Conservation (phyloP, 2,888 invertebrate genomes). For the Octodonta nipae region DNA sequence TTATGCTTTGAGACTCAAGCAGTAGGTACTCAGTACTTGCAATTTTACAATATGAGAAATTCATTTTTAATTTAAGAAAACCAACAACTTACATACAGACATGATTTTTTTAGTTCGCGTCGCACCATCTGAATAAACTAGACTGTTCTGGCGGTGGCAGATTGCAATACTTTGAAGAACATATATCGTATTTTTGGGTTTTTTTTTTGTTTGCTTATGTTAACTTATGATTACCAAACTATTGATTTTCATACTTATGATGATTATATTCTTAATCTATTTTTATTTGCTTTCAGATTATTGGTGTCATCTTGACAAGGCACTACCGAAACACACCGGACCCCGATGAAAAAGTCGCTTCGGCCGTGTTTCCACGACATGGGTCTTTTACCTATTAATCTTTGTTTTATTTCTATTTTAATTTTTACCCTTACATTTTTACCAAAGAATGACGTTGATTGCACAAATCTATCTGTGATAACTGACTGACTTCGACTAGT, state of each 20-base stretch:
- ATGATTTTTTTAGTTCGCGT: too few relatives aligned
- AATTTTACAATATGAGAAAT: too few relatives aligned
- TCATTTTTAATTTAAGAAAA: too few relatives aligned
- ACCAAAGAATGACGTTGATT: too few relatives aligned
- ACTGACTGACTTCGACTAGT: too few relatives aligned
- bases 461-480: conserved; percentile 1
- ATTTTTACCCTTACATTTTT: conserved; percentile 13
- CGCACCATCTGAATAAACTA: too few relatives aligned
- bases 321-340: conserved; percentile 70
- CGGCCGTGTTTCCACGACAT: conserved; percentile 53
- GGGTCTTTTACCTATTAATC: conserved; percentile 35
- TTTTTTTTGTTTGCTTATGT: not conserved
- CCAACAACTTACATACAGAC: too few relatives aligned
- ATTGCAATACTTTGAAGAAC: too few relatives aligned
- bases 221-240: not conserved
- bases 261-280: not conserved
- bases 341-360: conserved; percentile 58
- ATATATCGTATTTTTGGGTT: too few relatives aligned
- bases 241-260: not conserved
- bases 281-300: conserved; percentile 44
- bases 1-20: too few relatives aligned
- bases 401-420: conserved; percentile 12
- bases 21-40: too few relatives aligned
- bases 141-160: too few relatives aligned
- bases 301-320: conserved; percentile 68